Evolutionary conservation across 2,113 vertebrate genomes (phyloP), one percentile per base, ranked within the genome.

Genomic region (Motacilla tschutschensis): DNA sequence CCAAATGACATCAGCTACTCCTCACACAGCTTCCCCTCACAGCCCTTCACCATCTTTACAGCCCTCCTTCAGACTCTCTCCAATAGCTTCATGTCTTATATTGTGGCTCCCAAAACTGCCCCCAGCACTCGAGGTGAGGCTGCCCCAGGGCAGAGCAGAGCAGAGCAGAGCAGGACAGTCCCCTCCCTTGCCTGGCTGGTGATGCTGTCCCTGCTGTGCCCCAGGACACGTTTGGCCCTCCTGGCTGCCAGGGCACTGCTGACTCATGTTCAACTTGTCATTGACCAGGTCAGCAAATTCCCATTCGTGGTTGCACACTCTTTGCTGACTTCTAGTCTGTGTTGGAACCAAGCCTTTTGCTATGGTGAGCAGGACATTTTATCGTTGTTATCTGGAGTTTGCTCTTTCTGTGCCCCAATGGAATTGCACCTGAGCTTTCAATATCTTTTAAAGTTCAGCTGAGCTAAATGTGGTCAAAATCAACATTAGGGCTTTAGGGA

Each of bases 401-500:
- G 35, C 47, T 88, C 50, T 83, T 69, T 33, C 54, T 71, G 50
- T 11, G 25, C 5, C 51, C 29, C 33, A 31, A 47, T 81, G 43
- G 40, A 87, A 70, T 57, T n/a, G 25, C 43, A 81, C 55, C 55
- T 70, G 33, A 86, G 40, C 25, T 89, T 93, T 80, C 66, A 83
- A 63, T 57, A 89, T 12, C 3, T 72, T 78, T 91, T 80, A 81
- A 93, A 95, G 80, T 89, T 89, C 90, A 91, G 12, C 63, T 62
- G 63, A 85, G 63, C 80, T 85, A 79, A 81, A 93, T 88, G 83
- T 28, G 29, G n/a, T 43, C 46, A 91, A 89, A 70, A 91, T 72
- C 73, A 83, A 93, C 79, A 91, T 3, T 17, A 41, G 57, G 14
- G 64, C 46, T 69, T 83, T 22, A 89, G 26, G 85, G 40, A 92